A percentile compares a stretch with the other conserved stretches of the same genome.
Conservation (phyloP, 1,140 invertebrate species). For the Hyposmocoma kahamanoa region DNA sequence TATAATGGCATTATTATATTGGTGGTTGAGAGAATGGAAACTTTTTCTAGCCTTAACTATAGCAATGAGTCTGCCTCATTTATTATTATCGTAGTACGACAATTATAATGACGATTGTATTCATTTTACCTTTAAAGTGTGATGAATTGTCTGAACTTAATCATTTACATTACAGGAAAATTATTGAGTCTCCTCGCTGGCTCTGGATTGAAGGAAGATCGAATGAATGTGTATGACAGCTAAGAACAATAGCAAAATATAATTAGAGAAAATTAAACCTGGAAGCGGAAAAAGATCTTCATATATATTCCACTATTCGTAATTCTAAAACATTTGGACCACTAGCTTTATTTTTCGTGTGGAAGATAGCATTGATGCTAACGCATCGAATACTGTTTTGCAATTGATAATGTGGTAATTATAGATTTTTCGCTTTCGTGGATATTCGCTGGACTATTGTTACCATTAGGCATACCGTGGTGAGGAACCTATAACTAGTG, state of each 20-base stretch:
- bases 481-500: too few species aligned
- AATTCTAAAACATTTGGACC: conserved; percentile 62
- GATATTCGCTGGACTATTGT: too few species aligned
- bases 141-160: conserved; percentile 6
- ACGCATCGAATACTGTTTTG: conserved; percentile 71
- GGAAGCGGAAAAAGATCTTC: conserved; percentile 45
- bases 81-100: conserved; percentile 46
- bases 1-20: conserved; percentile 74
- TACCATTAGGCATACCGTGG: too few species aligned
- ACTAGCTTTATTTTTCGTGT: conserved; percentile 73
- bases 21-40: conserved; percentile 75
- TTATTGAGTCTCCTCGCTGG: conserved; percentile 80
- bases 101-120: not conserved
- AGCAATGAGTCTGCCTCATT: conserved; percentile 47
- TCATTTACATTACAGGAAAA: conserved; percentile 64
- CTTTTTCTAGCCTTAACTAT: conserved; percentile 70
- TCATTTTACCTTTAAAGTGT: not conserved
- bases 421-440: too few species aligned
- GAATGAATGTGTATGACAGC: conserved; percentile 73
- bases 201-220: conserved; percentile 75
- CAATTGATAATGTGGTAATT: conserved; percentile 63
- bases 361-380: conserved; percentile 72
- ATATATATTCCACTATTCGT: conserved; percentile 38
- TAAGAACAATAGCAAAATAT: conserved; percentile 77
- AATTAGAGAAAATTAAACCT: conserved; percentile 75